Conservation (phyloP, 2,113 vertebrate species). For the Telmatochromis brachygnathus region DNA sequence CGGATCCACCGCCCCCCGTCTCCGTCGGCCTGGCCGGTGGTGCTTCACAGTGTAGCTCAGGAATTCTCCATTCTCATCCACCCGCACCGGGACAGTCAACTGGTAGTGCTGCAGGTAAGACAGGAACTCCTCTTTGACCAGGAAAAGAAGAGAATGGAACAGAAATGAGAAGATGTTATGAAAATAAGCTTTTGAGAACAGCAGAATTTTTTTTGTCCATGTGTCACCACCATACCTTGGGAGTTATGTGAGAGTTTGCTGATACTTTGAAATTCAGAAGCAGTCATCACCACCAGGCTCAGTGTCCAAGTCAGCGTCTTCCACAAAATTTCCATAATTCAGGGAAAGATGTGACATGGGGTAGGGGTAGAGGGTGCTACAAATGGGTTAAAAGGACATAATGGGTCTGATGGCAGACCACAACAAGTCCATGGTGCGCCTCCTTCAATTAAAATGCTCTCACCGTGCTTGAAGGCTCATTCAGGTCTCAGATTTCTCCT, state of each 20-base stretch:
- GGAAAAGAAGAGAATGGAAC: conserved; percentile 9
- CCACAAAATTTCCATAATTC: conserved; percentile 99
- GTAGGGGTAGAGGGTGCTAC: conserved; percentile 75
- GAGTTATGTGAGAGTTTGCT: conserved; percentile 87
- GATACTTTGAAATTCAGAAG: conserved; percentile 85
- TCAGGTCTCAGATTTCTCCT: conserved; percentile 63
- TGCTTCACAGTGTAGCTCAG: conserved; percentile 98
- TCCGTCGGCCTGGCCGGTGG: conserved; percentile 82
- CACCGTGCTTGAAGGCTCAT: conserved; percentile 25
- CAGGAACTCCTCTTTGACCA: conserved; percentile 95
- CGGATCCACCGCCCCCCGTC: conserved; percentile 74
- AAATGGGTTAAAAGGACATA: conserved; percentile 74
- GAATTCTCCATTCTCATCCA: conserved; percentile 93
- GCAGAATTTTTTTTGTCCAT: neutral
- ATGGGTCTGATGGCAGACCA: conserved; percentile 78
- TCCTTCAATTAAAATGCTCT: conserved; percentile 41
- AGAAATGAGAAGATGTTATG: neutral
- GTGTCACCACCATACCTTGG: conserved; percentile 77
- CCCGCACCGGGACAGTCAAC: conserved; percentile 88
- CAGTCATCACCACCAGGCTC: conserved; percentile 90
- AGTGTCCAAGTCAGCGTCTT: conserved; percentile 98
- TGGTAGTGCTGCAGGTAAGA: conserved; percentile 98
- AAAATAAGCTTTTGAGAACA: neutral
- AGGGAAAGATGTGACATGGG: conserved; percentile 74
- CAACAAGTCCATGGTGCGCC: conserved; percentile 78